phyloP scores from a whole-genome alignment of 2,888 invertebrate species.

The Dryadula phaetusa region DNA sequence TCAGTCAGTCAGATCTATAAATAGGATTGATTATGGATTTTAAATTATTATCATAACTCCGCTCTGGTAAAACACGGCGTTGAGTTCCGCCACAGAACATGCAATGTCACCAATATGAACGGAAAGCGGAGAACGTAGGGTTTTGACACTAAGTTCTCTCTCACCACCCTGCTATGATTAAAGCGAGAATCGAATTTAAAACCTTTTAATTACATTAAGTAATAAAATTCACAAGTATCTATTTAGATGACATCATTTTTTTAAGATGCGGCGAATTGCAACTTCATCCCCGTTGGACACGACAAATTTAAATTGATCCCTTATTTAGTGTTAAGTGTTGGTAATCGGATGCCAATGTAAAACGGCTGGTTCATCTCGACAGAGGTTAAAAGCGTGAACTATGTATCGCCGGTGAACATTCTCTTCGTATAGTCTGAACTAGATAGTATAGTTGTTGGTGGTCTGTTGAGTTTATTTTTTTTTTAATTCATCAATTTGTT shows the following conservation, averaged over 20 bases:
- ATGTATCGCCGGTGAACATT: conserved; percentile 67
- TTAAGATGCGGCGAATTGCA: conserved; percentile 26
- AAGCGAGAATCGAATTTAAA: too few relatives aligned
- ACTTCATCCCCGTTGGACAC: conserved; percentile 30
- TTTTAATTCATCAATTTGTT: too few relatives aligned
- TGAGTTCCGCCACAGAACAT: too few relatives aligned
- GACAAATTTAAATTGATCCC: conserved; percentile 41
- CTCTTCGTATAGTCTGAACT: conserved; percentile 49
- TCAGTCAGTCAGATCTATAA: too few relatives aligned
- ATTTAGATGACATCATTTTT: conserved; percentile 21
- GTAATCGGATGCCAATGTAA: conserved; percentile 50
- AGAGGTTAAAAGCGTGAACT: conserved; percentile 69
- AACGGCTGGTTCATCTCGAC: conserved; percentile 56
- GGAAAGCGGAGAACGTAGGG: too few relatives aligned
- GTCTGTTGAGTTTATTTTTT: conserved; percentile 29
- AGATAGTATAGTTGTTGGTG: conserved; percentile 34
- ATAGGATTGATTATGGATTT: too few relatives aligned
- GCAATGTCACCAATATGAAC: too few relatives aligned
- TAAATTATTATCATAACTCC: too few relatives aligned
- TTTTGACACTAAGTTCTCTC: too few relatives aligned
- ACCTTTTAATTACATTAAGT: neutral
- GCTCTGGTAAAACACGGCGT: too few relatives aligned
- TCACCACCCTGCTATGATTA: too few relatives aligned
- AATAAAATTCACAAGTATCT: neutral
- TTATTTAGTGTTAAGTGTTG: conserved; percentile 42